Conservation (phyloP, 53 echinoderm and acorn worm genomes). For the Mesocentrotus franciscanus region DNA sequence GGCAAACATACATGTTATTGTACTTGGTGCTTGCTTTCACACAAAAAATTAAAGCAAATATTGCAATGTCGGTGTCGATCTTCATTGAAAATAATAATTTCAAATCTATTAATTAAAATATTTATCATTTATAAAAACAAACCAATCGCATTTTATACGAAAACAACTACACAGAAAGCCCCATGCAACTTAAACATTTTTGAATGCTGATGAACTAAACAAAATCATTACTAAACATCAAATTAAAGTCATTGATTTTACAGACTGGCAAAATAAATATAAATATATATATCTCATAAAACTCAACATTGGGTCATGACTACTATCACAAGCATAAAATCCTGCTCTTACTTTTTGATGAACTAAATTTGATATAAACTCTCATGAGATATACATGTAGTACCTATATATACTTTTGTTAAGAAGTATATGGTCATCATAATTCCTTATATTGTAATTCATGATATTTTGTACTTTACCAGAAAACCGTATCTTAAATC, state of each 20-base stretch:
- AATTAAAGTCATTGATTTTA: slow-evolving; percentile 18
- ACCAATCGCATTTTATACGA: neutral
- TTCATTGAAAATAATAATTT: neutral
- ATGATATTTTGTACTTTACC: neutral
- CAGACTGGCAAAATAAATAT: slow-evolving; percentile 55
- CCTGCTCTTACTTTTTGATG: neutral
- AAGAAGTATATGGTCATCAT: neutral
- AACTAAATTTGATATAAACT: neutral
- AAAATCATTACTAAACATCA: slow-evolving; percentile 7
- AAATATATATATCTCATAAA: slow-evolving; percentile 27
- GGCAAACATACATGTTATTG: neutral
- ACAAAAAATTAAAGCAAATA: neutral
- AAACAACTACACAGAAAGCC: neutral
- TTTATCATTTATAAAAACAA: neutral
- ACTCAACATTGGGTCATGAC: neutral
- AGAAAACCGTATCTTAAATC: neutral
- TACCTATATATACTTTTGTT: slow-evolving; percentile 1
- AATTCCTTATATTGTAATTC: neutral
- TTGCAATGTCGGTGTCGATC: slow-evolving; percentile 25
- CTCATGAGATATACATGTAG: neutral
- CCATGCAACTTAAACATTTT: slow-evolving; percentile 27
- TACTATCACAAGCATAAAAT: slow-evolving; percentile 6
- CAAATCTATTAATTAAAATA: neutral
- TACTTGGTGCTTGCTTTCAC: neutral
- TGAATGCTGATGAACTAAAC: neutral